These are phyloP conservation scores for Odontophorus gujanensis DNA, from an alignment of 2,113 vertebrate genomes.

Conservation along the genomic window DNA sequence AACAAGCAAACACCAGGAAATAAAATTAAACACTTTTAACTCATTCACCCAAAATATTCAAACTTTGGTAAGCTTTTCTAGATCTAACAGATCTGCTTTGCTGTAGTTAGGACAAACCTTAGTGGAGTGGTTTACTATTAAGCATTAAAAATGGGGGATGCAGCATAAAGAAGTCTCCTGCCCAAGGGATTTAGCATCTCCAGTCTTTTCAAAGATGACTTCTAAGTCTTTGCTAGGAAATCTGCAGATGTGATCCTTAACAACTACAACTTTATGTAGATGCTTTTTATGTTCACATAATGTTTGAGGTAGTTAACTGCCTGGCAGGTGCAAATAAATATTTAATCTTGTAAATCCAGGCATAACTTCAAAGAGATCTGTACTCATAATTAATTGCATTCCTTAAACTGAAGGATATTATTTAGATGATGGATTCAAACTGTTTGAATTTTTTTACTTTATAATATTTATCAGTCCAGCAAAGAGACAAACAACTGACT, in stretches of 20 bases:
- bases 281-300: slow-evolving; percentile 27
- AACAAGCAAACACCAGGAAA: neutral
- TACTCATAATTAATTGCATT: slow-evolving; percentile 30
- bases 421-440: neutral
- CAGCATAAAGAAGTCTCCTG: neutral
- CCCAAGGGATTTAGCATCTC: neutral
- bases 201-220: slow-evolving; percentile 12
- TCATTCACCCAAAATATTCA: neutral
- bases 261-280: slow-evolving; percentile 2
- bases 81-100: neutral
- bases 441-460: slow-evolving; percentile 18
- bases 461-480: slow-evolving; percentile 34
- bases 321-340: slow-evolving; percentile 59
- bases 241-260: neutral
- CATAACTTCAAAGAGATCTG: slow-evolving; percentile 42
- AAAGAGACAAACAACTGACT: neutral
- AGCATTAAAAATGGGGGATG: neutral
- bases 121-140: neutral
- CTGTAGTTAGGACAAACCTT: neutral
- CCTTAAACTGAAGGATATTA: slow-evolving; percentile 24
- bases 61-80: neutral
- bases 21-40: neutral
- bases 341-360: slow-evolving; percentile 46
- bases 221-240: slow-evolving; percentile 24
- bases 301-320: slow-evolving; percentile 23